Conservation (phyloP, 1,140 invertebrate genomes). For the Paracyclopina nana region DNA sequence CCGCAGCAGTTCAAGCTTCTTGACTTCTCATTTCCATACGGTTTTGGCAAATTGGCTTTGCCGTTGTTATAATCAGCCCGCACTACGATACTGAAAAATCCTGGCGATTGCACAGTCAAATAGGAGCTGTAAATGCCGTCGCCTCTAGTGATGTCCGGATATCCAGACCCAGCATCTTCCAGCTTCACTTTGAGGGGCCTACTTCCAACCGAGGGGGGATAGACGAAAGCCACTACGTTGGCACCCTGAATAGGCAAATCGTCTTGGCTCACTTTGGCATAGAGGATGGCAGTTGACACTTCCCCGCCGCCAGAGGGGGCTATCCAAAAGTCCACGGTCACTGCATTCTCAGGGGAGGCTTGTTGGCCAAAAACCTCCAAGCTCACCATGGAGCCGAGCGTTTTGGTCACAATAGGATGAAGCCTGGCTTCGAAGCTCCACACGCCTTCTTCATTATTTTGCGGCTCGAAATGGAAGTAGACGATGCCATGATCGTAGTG, state of each 20-base stretch:
- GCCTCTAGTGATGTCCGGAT: constrained; percentile 21
- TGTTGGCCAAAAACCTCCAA: too few relatives aligned
- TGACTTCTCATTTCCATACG: background rate
- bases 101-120: constrained; percentile 22
- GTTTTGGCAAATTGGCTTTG: constrained; percentile 18
- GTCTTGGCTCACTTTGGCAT: background rate
- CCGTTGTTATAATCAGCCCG: constrained; percentile 21
- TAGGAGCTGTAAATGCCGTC: constrained; percentile 23
- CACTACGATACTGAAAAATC: constrained; percentile 20
- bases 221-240: background rate
- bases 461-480: too few relatives aligned
- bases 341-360: too few relatives aligned
- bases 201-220: background rate
- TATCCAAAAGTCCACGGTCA: too few relatives aligned
- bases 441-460: constrained; percentile 1
- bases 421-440: constrained; percentile 14
- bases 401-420: constrained; percentile 1
- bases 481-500: constrained; percentile 15
- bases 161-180: constrained; percentile 10
- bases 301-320: too few relatives aligned
- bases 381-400: too few relatives aligned
- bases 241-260: background rate
- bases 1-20: constrained; percentile 20
- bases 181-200: background rate
- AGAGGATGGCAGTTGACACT: background rate